Percentiles rank a stretch among this genome's conserved stretches.
Conservation (phyloP, 92 coral and sea anemone species). For the Zoanthus gigantus region DNA sequence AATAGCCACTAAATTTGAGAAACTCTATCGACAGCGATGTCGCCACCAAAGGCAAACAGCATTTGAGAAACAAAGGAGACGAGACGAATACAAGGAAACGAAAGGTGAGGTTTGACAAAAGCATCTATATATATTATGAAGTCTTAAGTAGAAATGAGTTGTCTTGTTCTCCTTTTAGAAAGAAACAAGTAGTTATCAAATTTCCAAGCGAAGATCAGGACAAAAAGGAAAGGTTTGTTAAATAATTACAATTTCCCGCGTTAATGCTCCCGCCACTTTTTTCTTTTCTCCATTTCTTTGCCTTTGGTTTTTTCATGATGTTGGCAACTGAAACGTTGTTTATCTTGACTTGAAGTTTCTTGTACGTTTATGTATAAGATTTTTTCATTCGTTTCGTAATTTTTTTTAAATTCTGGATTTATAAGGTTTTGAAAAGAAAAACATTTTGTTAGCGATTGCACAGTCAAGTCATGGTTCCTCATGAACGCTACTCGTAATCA, state of each 20-base stretch:
- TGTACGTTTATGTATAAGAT: background rate
- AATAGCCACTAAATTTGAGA: background rate
- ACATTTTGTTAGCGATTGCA: background rate
- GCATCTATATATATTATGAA: background rate
- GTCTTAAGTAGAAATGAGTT: background rate
- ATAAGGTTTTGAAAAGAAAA: background rate
- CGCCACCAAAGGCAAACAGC: slow-evolving; percentile 65
- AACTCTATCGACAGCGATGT: slow-evolving; percentile 52
- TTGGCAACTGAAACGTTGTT: background rate
- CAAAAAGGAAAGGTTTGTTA: slow-evolving; percentile 59
- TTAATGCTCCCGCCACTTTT: slow-evolving; percentile 54
- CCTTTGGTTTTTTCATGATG: background rate
- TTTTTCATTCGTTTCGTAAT: background rate
- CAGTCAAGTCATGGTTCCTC: background rate
- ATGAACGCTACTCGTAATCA: too few relatives aligned
- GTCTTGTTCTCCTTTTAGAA: slow-evolving; percentile 50
- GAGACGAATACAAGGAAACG: slow-evolving; percentile 66
- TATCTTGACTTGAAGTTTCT: background rate
- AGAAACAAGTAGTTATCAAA: slow-evolving; percentile 54
- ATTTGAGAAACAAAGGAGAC: slow-evolving; percentile 52
- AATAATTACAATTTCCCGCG: slow-evolving; percentile 70
- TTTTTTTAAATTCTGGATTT: background rate
- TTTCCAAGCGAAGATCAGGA: slow-evolving; percentile 60
- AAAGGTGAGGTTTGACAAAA: slow-evolving; percentile 46
- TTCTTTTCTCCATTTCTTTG: slow-evolving; percentile 2